These are phyloP conservation scores for Callithrix jacchus DNA, from an alignment of 2,113 vertebrate genomes.

Conservation along the genomic window DNA sequence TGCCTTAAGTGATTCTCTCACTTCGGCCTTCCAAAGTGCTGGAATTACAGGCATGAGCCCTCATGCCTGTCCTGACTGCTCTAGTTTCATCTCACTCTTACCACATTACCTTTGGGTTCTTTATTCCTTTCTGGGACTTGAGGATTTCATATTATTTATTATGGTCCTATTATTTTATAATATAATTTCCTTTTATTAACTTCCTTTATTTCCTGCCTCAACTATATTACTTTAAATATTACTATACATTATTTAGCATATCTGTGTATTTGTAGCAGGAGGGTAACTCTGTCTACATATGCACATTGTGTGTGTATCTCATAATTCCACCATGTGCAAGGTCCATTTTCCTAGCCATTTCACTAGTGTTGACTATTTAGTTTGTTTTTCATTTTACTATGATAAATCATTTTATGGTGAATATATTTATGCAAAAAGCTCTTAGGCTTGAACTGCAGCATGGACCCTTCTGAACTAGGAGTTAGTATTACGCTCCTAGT, in stretches of 20 bases:
- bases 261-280: background rate
- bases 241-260: background rate
- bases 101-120: background rate
- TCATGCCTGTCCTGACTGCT: background rate
- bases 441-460: too few relatives aligned
- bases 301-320: background rate
- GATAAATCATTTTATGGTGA: constrained; percentile 42
- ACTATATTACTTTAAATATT: background rate
- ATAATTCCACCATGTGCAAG: background rate
- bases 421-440: constrained; percentile 16
- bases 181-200: background rate
- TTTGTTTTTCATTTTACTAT: constrained; percentile 13
- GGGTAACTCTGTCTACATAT: background rate
- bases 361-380: background rate
- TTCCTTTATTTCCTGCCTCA: background rate
- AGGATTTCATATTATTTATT: constrained; percentile 1
- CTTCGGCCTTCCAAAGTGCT: too few relatives aligned
- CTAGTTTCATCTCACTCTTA: background rate
- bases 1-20: too few relatives aligned
- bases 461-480: too few relatives aligned
- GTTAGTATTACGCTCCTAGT: background rate
- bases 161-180: background rate
- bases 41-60: too few relatives aligned
- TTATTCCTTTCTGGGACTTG: background rate
- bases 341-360: constrained; percentile 17